phyloP scores from a whole-genome alignment of 1,140 invertebrate species.

The Fopius arisanus region DNA sequence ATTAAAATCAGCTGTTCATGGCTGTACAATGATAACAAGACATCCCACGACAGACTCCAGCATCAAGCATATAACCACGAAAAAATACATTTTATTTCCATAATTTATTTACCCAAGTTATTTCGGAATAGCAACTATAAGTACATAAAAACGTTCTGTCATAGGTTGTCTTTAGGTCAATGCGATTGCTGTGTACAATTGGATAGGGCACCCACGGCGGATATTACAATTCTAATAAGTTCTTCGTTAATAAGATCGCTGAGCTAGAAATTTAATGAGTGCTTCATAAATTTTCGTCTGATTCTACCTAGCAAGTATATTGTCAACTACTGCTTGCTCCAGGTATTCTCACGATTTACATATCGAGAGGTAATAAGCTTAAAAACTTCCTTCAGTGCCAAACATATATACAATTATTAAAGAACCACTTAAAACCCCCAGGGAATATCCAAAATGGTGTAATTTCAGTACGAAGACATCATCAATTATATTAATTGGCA shows the following conservation, averaged over 20 bases:
- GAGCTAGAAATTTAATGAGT: background rate
- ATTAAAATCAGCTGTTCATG: background rate
- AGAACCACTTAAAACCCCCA: background rate
- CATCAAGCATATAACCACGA: slow-evolving; percentile 10
- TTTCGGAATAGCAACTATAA: slow-evolving; percentile 22
- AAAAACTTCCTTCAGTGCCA: background rate
- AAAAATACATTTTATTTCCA: background rate
- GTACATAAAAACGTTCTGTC: slow-evolving; percentile 32
- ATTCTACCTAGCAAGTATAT: background rate
- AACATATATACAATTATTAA: slow-evolving; percentile 4
- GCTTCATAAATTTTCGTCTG: background rate
- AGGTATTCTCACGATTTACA: background rate
- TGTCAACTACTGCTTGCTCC: background rate
- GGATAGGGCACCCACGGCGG: slow-evolving; percentile 11
- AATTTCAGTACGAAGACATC: background rate
- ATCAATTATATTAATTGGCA: background rate
- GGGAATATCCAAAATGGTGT: background rate
- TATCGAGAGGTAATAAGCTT: background rate
- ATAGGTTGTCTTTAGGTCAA: slow-evolving; percentile 21
- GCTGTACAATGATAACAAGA: slow-evolving; percentile 8
- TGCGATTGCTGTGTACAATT: slow-evolving; percentile 10
- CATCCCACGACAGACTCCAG: slow-evolving; percentile 16
- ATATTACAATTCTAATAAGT: slow-evolving; percentile 2
- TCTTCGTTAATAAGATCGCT: background rate
- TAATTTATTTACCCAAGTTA: background rate